A percentile compares a stretch with the other conserved stretches of the same genome.
These are phyloP conservation scores for Troides helena DNA, from an alignment of 2,888 invertebrate species.

Conservation along the genomic window DNA sequence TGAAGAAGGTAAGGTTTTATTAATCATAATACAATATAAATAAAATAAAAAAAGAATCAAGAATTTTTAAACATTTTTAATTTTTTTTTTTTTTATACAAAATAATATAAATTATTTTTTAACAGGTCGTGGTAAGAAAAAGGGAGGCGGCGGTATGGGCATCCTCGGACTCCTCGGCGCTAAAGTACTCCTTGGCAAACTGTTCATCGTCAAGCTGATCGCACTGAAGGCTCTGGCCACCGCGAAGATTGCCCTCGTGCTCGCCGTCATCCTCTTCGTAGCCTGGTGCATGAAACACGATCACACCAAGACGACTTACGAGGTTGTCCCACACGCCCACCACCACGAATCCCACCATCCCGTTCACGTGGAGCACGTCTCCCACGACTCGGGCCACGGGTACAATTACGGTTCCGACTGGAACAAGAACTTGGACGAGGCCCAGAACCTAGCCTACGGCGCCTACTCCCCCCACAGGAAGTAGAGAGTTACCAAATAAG, in stretches of 20 bases:
- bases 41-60: no score
- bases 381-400: slow-evolving; percentile 64
- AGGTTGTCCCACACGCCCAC: slow-evolving; percentile 69
- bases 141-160: slow-evolving; percentile 84
- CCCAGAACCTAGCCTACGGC: slow-evolving; percentile 85
- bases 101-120: neutral
- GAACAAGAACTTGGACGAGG: slow-evolving; percentile 82
- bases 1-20: slow-evolving; percentile 85
- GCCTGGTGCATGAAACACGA: slow-evolving; percentile 72
- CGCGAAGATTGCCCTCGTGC: slow-evolving; percentile 89
- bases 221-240: slow-evolving; percentile 91
- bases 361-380: slow-evolving; percentile 76
- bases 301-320: slow-evolving; percentile 70
- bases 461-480: slow-evolving; percentile 75
- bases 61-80: no score
- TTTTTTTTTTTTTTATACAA: no score
- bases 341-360: slow-evolving; percentile 83
- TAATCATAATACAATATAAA: no score
- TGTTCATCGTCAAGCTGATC: slow-evolving; percentile 88
- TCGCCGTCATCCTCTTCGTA: slow-evolving; percentile 84
- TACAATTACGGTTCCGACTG: slow-evolving; percentile 67
- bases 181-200: slow-evolving; percentile 69
- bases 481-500: slow-evolving; percentile 48
- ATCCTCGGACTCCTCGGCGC: slow-evolving; percentile 83
- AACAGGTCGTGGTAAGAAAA: slow-evolving; percentile 86